Evolutionary conservation across 1,140 invertebrate species (phyloP), one percentile per base, ranked within the genome.

Genomic region (Ladona fulva): DNA sequence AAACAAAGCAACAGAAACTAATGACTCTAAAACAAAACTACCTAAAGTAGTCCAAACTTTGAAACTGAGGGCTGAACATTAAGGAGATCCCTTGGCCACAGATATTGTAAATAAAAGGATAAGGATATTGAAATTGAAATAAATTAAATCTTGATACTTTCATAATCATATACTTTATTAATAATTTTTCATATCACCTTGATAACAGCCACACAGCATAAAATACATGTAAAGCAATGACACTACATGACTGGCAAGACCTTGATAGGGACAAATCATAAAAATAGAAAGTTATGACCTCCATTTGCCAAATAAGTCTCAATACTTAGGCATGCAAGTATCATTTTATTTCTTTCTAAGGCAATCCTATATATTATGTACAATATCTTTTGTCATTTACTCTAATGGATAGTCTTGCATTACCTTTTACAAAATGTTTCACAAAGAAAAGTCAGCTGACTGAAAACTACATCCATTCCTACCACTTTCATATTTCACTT

Each of bases 131-230:
- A n/a, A n/a, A n/a, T n/a, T n/a, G n/a, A n/a, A n/a, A n/a, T n/a
- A n/a, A n/a, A n/a, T n/a, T n/a, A n/a, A n/a, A n/a, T n/a, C n/a
- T n/a, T n/a, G n/a, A n/a, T n/a, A n/a, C n/a, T 66, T 66, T 66
- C n/a, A 66, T 66, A 66, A 66, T 66, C 52, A 66, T 66, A 66
- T 66, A 22, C n/a, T 66, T 66, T 66, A 66, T 66, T 66, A 66
- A 19, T 66, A 66, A 19, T 66, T 66, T 66, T 66, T 66, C 44
- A 12, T 66, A 66, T 66, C 52, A 66, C 52, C 52, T 66, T 66
- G n/a, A 66, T 66, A 19, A 66, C 52, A 66, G 52, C 52, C 52
- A 66, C 52, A 66, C 52, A 66, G 52, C 52, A 66, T 16, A 66
- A 66, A 66, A 66, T 66, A 66, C 52, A 66, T 66, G n/a, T 66